A percentile compares a stretch with the other conserved stretches of the same genome.
These are phyloP conservation scores for Delichon dasypus DNA, from an alignment of 2,797 vertebrate genomes.

Conservation along the genomic window DNA sequence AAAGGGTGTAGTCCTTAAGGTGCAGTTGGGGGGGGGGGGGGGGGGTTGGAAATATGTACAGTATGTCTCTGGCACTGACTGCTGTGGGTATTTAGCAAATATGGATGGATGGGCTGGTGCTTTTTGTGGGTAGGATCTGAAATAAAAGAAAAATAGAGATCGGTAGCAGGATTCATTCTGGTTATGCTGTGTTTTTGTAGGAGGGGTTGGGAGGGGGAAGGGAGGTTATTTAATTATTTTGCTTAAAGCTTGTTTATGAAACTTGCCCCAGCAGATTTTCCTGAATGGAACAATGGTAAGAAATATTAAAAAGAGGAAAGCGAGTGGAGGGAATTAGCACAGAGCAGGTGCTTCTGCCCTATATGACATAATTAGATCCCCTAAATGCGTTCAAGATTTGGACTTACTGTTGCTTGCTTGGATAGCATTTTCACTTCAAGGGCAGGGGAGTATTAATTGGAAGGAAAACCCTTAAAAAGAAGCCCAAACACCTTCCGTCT, in stretches of 20 bases:
- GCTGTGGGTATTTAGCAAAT: slow-evolving; percentile 57
- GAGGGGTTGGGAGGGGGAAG: slow-evolving; percentile 20
- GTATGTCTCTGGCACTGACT: slow-evolving; percentile 40
- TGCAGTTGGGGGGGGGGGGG: slow-evolving; percentile 49
- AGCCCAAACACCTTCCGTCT: background rate
- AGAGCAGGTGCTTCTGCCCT: slow-evolving; percentile 71
- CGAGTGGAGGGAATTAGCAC: slow-evolving; percentile 49
- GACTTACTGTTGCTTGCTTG: slow-evolving; percentile 64
- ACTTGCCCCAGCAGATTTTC: slow-evolving; percentile 31
- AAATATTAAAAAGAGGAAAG: slow-evolving; percentile 64
- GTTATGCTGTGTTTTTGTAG: slow-evolving; percentile 55
- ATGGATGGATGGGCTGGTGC: slow-evolving; percentile 29
- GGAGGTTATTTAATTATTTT: slow-evolving; percentile 56
- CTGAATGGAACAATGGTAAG: slow-evolving; percentile 70
- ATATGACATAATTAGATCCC: slow-evolving; percentile 71
- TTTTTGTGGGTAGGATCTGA: slow-evolving; percentile 26
- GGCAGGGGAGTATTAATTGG: slow-evolving; percentile 48
- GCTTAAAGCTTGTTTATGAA: slow-evolving; percentile 60
- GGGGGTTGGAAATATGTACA: slow-evolving; percentile 42
- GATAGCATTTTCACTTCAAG: slow-evolving; percentile 64
- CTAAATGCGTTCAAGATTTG: slow-evolving; percentile 55
- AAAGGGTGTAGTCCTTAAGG: slow-evolving; percentile 76
- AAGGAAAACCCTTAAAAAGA: slow-evolving; percentile 18
- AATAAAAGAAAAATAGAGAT: slow-evolving; percentile 52
- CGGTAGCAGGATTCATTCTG: slow-evolving; percentile 19